phyloP scores from a whole-genome alignment of 23 tunicate genomes.

The Trididemnum clinides region DNA sequence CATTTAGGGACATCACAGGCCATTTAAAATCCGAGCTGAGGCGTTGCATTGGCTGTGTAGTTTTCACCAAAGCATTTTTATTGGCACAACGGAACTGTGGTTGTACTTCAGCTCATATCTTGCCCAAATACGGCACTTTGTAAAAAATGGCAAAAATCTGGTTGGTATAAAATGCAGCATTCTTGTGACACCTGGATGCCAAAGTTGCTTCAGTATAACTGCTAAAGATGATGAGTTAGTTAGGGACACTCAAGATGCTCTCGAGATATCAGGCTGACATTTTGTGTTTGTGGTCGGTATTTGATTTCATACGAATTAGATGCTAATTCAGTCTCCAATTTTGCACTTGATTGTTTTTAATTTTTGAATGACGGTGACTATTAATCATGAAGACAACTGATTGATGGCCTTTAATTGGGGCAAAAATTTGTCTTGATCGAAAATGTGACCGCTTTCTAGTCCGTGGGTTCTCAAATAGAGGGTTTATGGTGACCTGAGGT shows the following conservation, averaged over 20 bases:
- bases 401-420: background rate
- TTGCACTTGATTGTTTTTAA: background rate
- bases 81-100: background rate
- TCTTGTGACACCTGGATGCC: slow-evolving; percentile 26
- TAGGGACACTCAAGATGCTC: background rate
- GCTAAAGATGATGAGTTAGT: background rate
- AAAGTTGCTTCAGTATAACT: background rate
- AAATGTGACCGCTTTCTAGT: background rate
- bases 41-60: slow-evolving; percentile 10
- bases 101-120: background rate
- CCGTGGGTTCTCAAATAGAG: too few species aligned
- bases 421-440: too few species aligned
- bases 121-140: background rate
- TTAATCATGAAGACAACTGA: background rate
- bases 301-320: background rate
- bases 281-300: background rate
- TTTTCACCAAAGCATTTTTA: background rate
- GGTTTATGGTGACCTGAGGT: too few species aligned
- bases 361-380: background rate
- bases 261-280: background rate
- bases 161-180: slow-evolving; percentile 12
- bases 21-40: slow-evolving; percentile 16
- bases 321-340: background rate
- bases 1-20: background rate
- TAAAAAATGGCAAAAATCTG: slow-evolving; percentile 1